Percentiles rank a stretch among this genome's conserved stretches.
These are phyloP conservation scores for Protodeltote pygarga DNA, from an alignment of 2,888 invertebrate genomes.

Conservation along the genomic window DNA sequence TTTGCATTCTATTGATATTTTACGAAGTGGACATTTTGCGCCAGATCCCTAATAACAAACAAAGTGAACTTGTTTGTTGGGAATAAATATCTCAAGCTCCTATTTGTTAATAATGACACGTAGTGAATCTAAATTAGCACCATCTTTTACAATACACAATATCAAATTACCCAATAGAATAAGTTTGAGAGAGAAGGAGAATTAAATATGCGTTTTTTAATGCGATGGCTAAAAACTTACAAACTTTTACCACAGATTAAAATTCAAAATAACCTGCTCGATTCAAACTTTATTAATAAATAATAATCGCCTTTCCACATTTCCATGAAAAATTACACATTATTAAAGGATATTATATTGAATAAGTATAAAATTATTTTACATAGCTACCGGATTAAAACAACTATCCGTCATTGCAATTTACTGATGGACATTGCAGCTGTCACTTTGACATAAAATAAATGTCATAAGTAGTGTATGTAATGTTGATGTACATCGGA, in stretches of 20 bases:
- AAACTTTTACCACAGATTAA: not conserved
- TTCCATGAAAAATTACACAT: slow-evolving; percentile 26
- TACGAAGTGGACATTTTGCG: no score
- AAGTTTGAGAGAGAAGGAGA: no score
- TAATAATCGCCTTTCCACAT: slow-evolving; percentile 3
- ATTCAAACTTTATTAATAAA: slow-evolving; percentile 7
- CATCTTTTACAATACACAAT: no score
- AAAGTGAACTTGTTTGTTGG: no score
- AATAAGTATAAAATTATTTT: slow-evolving; percentile 37
- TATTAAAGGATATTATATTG: slow-evolving; percentile 36
- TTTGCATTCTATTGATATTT: no score
- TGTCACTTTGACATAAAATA: slow-evolving; percentile 59
- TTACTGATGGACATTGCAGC: slow-evolving; percentile 43
- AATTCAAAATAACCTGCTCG: slow-evolving; percentile 1
- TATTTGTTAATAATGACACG: no score
- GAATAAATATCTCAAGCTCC: no score
- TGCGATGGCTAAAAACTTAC: no score
- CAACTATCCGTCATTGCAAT: slow-evolving; percentile 22
- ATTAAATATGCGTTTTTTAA: no score
- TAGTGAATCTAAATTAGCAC: no score
- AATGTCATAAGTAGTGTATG: slow-evolving; percentile 56
- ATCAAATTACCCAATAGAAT: no score
- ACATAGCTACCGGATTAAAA: slow-evolving; percentile 17
- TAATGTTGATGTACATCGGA: slow-evolving; percentile 56
- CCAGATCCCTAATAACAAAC: no score